Conservation (phyloP, 2,797 vertebrate genomes). For the Pipistrellus kuhlii region DNA sequence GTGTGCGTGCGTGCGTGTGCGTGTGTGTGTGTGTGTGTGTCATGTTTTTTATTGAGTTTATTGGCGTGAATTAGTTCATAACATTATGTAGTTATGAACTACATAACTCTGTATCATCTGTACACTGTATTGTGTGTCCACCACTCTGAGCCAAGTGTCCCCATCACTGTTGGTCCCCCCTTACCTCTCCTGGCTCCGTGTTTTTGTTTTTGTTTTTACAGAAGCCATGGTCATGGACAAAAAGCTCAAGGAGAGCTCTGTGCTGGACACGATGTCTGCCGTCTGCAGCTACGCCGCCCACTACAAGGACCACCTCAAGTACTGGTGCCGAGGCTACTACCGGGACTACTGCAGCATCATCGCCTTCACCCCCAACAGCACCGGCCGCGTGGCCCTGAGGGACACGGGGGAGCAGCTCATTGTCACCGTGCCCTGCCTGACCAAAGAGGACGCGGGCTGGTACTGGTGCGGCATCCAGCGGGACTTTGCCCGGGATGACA, state of each 20-base stretch:
- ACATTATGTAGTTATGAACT: not conserved
- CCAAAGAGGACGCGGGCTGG: conserved; percentile 69
- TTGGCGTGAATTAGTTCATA: not conserved
- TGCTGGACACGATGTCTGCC: conserved; percentile 54
- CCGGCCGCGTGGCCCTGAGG: not conserved
- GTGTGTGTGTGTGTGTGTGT: no score
- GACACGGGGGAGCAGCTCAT: conserved; percentile 67
- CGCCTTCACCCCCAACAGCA: conserved; percentile 50
- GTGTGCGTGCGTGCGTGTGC: no score
- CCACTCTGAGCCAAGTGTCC: not conserved
- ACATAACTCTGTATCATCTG: no score
- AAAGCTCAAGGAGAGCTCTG: conserved; percentile 69
- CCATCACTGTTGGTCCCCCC: not conserved
- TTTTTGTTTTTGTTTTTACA: conserved; percentile 28
- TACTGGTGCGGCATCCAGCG: conserved; percentile 74
- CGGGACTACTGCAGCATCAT: conserved; percentile 43
- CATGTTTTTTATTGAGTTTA: not conserved
- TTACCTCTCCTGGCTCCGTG: not conserved
- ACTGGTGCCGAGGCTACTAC: conserved; percentile 75
- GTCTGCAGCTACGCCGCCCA: conserved; percentile 34
- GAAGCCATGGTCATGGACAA: conserved; percentile 72
- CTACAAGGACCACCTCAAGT: conserved; percentile 73
- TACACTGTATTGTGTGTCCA: not conserved
- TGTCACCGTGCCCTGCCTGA: conserved; percentile 73
- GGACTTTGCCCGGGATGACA: conserved; percentile 66